Evolutionary conservation across 2,888 invertebrate genomes (phyloP).

Genomic region (Podotricha telesiphe): DNA sequence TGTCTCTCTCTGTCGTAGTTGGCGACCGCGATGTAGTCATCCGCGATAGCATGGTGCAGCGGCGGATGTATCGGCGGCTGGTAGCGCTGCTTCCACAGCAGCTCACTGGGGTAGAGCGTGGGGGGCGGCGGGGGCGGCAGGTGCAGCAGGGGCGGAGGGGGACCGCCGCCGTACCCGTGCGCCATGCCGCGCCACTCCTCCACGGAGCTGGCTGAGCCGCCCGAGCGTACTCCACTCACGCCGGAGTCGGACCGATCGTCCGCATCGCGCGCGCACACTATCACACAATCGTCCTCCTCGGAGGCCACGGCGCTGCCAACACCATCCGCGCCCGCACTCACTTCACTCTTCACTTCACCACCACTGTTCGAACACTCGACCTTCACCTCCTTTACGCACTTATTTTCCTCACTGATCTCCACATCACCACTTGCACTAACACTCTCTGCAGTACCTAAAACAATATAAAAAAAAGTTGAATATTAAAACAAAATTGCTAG

Average conservation of each 20-base stretch:
- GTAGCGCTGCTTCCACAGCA: conserved; percentile 85
- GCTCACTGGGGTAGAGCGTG: conserved; percentile 80
- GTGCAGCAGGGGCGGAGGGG: conserved; percentile 80
- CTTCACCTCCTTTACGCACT: conserved; percentile 76
- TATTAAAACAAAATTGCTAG: neutral
- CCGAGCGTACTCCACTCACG: conserved; percentile 89
- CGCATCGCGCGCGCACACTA: conserved; percentile 85
- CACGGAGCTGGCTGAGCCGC: conserved; percentile 89
- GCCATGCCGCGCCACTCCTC: conserved; percentile 91
- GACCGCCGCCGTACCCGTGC: conserved; percentile 87
- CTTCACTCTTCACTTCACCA: conserved; percentile 79
- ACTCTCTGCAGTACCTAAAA: conserved; percentile 76
- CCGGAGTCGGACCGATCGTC: conserved; percentile 86
- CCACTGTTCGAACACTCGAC: conserved; percentile 66
- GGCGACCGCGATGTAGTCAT: conserved; percentile 79
- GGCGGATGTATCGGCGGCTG: conserved; percentile 81
- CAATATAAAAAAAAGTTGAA: conserved; percentile 50
- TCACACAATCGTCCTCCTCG: conserved; percentile 86
- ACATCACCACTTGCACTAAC: conserved; percentile 77
- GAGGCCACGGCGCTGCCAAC: conserved; percentile 82
- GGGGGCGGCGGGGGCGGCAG: conserved; percentile 79
- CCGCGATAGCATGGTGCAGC: conserved; percentile 80
- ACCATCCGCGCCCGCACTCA: conserved; percentile 78
- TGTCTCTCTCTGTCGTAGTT: conserved; percentile 86
- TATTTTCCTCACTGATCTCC: conserved; percentile 73